phyloP scores from a whole-genome alignment of 2,113 vertebrate species.

The Oncorhynchus keta region DNA sequence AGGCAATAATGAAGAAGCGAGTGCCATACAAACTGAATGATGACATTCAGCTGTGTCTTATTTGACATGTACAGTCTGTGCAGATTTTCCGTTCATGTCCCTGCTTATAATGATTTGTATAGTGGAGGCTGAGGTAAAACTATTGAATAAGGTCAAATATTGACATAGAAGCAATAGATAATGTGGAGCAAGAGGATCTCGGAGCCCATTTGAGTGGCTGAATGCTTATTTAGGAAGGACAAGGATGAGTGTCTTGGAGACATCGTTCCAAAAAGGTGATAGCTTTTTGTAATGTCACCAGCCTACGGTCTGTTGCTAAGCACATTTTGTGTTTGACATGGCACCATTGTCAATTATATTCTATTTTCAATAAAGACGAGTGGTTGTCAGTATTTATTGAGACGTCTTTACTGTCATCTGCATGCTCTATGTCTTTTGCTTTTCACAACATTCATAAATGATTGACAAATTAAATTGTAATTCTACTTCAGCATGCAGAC shows the following conservation, averaged over 20 bases:
- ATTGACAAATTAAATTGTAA: too few relatives aligned
- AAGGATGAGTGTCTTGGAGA: not conserved
- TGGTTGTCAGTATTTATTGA: conserved; percentile 22
- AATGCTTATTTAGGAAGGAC: not conserved
- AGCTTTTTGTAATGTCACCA: not conserved
- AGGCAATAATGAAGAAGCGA: not conserved
- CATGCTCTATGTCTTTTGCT: too few relatives aligned
- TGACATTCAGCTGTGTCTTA: not conserved
- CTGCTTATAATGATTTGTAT: not conserved
- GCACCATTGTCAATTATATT: conserved; percentile 15
- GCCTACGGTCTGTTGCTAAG: not conserved
- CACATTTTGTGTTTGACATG: not conserved
- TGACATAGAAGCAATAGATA: not conserved
- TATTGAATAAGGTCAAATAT: not conserved
- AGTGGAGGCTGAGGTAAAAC: not conserved
- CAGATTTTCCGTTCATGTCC: not conserved
- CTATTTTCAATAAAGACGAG: conserved; percentile 41
- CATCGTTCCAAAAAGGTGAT: not conserved
- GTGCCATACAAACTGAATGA: not conserved
- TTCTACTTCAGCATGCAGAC: too few relatives aligned
- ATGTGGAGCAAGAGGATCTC: not conserved
- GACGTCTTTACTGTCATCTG: not conserved
- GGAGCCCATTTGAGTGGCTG: not conserved
- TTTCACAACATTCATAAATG: too few relatives aligned
- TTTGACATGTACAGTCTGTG: not conserved